Percentiles rank a stretch among this genome's conserved stretches.
phyloP scores from a whole-genome alignment of 2,797 vertebrate species.

The Poeciliopsis gracilis region DNA sequence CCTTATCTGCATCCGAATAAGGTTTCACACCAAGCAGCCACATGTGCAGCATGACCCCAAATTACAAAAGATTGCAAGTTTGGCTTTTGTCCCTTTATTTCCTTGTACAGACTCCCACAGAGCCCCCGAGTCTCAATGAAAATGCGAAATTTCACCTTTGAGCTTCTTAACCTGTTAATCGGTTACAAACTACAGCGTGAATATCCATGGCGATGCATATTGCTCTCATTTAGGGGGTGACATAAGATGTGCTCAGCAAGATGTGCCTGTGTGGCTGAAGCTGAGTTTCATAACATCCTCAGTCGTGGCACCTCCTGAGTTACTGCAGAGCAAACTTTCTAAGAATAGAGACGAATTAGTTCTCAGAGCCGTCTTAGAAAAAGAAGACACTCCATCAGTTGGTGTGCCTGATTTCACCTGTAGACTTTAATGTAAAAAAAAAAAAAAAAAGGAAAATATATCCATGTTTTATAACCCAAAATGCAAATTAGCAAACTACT shows the following conservation, averaged over 20 bases:
- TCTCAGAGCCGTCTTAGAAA: conserved; percentile 6
- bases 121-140: neutral
- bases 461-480: neutral
- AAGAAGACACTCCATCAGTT: conserved; percentile 2
- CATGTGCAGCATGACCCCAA: conserved; percentile 54
- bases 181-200: conserved; percentile 14
- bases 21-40: conserved; percentile 22
- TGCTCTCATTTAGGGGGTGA: conserved; percentile 71
- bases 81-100: neutral
- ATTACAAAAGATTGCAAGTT: conserved; percentile 35
- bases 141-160: neutral
- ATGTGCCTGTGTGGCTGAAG: conserved; percentile 43
- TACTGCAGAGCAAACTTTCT: conserved; percentile 26
- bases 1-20: conserved; percentile 16
- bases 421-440: neutral
- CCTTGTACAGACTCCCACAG: neutral
- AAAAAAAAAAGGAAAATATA: neutral
- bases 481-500: neutral
- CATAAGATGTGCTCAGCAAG: conserved; percentile 41
- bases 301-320: conserved; percentile 60
- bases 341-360: conserved; percentile 42
- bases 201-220: conserved; percentile 37
- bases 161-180: neutral
- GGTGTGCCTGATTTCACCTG: neutral
- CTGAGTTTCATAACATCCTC: conserved; percentile 61